phyloP scores from a whole-genome alignment of 2,888 invertebrate genomes.

The Gryllus longicercus region DNA sequence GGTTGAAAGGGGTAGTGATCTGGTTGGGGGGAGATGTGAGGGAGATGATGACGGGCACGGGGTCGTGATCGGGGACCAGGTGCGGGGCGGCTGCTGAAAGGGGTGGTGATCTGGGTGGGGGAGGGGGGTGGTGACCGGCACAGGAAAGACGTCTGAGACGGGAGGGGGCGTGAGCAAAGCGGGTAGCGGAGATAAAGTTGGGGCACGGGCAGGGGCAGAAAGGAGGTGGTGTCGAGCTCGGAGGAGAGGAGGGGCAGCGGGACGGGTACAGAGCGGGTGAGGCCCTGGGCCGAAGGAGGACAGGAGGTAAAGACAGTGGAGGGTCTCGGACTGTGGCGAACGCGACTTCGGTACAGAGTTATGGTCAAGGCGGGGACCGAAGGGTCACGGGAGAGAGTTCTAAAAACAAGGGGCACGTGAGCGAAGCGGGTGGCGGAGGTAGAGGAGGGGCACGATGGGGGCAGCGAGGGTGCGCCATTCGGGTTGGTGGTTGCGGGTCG shows the following conservation, averaged over 20 bases:
- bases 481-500: background rate
- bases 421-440: too few relatives aligned
- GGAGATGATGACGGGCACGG: background rate
- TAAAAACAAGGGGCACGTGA: too few relatives aligned
- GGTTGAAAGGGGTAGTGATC: background rate
- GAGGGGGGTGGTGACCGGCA: too few relatives aligned
- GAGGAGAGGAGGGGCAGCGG: background rate
- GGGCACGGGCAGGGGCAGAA: too few relatives aligned
- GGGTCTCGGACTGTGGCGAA: background rate
- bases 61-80: too few relatives aligned
- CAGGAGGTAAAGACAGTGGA: too few relatives aligned
- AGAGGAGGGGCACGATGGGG: background rate
- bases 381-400: too few relatives aligned
- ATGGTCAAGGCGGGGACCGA: background rate
- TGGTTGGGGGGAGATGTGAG: background rate
- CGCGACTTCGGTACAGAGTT: background rate
- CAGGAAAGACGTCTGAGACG: too few relatives aligned
- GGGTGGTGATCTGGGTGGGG: background rate
- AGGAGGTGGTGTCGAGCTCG: background rate
- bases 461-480: background rate
- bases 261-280: background rate
- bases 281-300: too few relatives aligned
- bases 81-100: background rate
- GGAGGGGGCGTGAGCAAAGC: background rate
- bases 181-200: background rate